phyloP scores from a whole-genome alignment of 2,888 invertebrate genomes.

The Abscondita cerata region DNA sequence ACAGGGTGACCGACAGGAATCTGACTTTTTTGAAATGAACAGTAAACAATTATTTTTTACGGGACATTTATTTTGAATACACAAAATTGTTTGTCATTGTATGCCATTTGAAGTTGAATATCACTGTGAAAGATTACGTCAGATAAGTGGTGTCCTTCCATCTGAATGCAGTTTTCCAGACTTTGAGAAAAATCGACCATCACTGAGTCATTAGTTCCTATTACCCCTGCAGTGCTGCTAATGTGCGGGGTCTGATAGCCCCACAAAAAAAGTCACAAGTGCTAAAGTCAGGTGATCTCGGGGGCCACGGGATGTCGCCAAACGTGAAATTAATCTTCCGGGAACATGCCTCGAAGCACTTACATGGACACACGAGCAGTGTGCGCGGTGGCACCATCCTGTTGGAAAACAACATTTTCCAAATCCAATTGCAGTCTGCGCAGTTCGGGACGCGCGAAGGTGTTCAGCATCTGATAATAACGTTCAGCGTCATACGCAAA shows the following conservation, averaged over 20 bases:
- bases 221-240: too few species aligned
- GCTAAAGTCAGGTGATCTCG: neutral
- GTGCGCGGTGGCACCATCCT: too few species aligned
- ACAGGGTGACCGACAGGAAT: slow-evolving; percentile 1
- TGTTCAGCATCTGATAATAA: too few species aligned
- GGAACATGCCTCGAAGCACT: too few species aligned
- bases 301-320: neutral
- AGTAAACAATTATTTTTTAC: neutral
- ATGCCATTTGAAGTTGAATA: neutral
- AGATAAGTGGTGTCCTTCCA: neutral
- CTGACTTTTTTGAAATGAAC: neutral
- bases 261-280: neutral
- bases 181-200: neutral
- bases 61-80: too few species aligned
- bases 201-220: neutral
- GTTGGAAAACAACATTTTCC: too few species aligned
- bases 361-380: too few species aligned
- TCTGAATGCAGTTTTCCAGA: neutral
- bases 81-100: too few species aligned
- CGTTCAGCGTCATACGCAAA: too few species aligned
- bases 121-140: neutral
- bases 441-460: too few species aligned
- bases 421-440: too few species aligned
- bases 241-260: too few species aligned
- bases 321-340: neutral